Conservation (phyloP, 2,888 invertebrate genomes). For the Diabrotica balteata region DNA sequence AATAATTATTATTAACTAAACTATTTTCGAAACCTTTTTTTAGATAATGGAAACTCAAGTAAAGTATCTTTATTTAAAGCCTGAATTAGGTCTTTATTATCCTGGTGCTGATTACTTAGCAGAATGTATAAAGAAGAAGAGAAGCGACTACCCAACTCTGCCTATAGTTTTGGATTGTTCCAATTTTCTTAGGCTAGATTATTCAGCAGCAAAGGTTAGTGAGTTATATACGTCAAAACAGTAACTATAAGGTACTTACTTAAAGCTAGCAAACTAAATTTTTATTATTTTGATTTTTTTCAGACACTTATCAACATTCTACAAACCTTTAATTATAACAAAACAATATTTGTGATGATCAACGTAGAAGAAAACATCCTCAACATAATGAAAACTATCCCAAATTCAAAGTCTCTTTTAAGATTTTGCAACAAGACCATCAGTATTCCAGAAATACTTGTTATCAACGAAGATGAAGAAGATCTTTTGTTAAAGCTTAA, state of each 20-base stretch:
- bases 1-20: too few relatives aligned
- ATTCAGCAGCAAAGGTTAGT: conserved; percentile 69
- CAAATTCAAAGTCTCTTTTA: conserved; percentile 32
- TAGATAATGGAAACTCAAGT: conserved; percentile 47
- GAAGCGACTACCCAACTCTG: conserved; percentile 57
- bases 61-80: conserved; percentile 67
- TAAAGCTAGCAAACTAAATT: too few relatives aligned
- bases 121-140: conserved; percentile 63
- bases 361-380: conserved; percentile 54
- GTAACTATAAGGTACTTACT: too few relatives aligned
- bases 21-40: conserved; percentile 37
- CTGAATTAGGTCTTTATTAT: conserved; percentile 74
- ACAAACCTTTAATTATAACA: conserved; percentile 63
- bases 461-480: conserved; percentile 1
- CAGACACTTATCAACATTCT: conserved; percentile 68
- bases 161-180: conserved; percentile 71
- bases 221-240: not conserved
- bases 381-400: conserved; percentile 45
- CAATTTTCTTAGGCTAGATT: conserved; percentile 72
- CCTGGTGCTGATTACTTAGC: conserved; percentile 73
- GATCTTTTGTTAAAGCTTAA: not conserved
- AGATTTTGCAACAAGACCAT: conserved; percentile 37
- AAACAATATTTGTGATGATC: conserved; percentile 63
- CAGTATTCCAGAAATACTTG: conserved; percentile 24
- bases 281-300: not conserved